Conservation (phyloP, 1,140 invertebrate species). For the Drosophila setifemur region DNA sequence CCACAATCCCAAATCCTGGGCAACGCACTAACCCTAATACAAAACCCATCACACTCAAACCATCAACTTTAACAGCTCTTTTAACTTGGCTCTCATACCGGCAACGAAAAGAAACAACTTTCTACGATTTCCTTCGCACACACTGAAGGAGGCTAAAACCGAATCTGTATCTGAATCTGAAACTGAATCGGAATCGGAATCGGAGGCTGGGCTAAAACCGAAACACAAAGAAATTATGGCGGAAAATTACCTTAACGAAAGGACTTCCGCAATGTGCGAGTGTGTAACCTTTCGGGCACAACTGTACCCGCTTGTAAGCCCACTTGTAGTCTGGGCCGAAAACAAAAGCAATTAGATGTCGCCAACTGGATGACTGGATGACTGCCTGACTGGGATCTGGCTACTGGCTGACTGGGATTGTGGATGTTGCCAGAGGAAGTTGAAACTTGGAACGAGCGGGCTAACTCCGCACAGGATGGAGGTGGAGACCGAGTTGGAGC, state of each 20-base stretch:
- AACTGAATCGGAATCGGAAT: too few relatives aligned
- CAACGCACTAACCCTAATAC: constrained; percentile 2
- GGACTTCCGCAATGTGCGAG: constrained; percentile 53
- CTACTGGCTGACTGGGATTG: constrained; percentile 29
- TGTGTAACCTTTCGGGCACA: constrained; percentile 58
- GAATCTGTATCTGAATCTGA: too few relatives aligned
- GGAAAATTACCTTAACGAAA: constrained; percentile 75
- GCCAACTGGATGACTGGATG: constrained; percentile 56
- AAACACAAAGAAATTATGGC: constrained; percentile 58
- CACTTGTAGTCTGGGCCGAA: constrained; percentile 36
- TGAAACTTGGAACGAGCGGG: constrained; percentile 8
- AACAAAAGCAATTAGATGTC: constrained; percentile 77
- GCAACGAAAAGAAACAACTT: constrained; percentile 41
- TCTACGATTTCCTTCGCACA: constrained; percentile 37
- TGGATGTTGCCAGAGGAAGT: constrained; percentile 22
- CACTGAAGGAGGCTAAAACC: too few relatives aligned
- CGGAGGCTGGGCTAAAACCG: background rate
- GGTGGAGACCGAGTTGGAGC: background rate
- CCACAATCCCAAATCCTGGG: background rate
- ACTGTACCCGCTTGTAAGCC: constrained; percentile 59
- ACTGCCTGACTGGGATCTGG: constrained; percentile 35
- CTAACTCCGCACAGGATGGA: background rate
- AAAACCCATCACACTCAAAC: background rate
- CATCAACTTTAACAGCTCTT: constrained; percentile 30
- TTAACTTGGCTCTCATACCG: constrained; percentile 7